Evolutionary conservation across 2,113 vertebrate genomes (phyloP).

Genomic region (Pimephales promelas): DNA sequence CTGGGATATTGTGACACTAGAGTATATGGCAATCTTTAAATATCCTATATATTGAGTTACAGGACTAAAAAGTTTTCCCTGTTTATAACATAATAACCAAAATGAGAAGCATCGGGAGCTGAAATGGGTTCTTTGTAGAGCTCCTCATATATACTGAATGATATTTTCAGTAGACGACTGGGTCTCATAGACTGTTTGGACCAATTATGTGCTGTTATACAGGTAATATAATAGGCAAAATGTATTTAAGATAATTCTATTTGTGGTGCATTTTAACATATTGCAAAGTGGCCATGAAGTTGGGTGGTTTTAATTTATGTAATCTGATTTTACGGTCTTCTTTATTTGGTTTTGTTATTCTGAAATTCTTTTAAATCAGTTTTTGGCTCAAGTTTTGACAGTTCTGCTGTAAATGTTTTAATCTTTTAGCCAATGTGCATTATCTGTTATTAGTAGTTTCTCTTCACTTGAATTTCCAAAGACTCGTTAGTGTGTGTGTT

Average conservation of each 20-base stretch:
- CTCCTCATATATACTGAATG: background rate
- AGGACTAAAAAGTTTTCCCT: background rate
- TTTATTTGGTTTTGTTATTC: conserved; percentile 8
- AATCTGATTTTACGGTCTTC: background rate
- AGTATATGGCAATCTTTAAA: conserved; percentile 25
- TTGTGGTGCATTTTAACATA: conserved; percentile 27
- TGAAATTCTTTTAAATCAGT: background rate
- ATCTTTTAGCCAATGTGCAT: background rate
- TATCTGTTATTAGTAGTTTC: conserved; percentile 10
- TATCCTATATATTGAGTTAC: background rate
- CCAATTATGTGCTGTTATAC: background rate
- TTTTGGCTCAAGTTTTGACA: conserved; percentile 1
- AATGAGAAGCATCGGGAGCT: background rate
- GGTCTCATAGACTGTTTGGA: conserved; percentile 12
- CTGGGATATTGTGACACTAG: conserved; percentile 20
- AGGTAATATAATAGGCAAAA: conserved; percentile 6
- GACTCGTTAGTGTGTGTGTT: background rate
- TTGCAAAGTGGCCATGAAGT: background rate
- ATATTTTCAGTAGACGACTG: conserved; percentile 5
- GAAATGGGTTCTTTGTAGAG: conserved; percentile 3
- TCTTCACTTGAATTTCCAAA: conserved; percentile 19
- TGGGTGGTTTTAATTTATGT: conserved; percentile 16
- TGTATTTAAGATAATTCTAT: conserved; percentile 4
- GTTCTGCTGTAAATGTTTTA: conserved; percentile 6
- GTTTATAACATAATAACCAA: conserved; percentile 2